Base-by-base conservation (phyloP, 2,797 vertebrate species). In the Lepidocolaptes lacrymiger region DNA sequence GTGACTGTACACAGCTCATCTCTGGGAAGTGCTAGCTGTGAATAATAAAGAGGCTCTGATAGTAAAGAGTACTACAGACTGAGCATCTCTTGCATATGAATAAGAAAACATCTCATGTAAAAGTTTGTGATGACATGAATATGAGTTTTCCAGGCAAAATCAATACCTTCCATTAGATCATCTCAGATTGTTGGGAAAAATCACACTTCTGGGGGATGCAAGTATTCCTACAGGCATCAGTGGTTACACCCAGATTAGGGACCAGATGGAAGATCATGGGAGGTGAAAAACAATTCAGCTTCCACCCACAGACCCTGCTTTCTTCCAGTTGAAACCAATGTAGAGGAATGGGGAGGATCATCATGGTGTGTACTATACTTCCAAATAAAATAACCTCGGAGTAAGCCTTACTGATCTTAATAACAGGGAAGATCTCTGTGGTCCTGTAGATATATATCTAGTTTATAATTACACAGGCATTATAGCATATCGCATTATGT, bases 381-480 rank as follows among this genome's bases (percentile, higher is more conserved):
- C 32, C 48, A 71, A 62, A 48, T 16, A 67, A 91, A 88, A 62
- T 34, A 71, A 61, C 10, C 18, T 13, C 74, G 19, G 12, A 6
- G 3, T 37, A 52, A 8, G 22, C 6, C 26, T 84, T 56, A 61
- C 1, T 0, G 0, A 32, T 30, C 43, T 34, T 49, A 54, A 3
- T 37, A 64, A 32, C 23, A 18, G 20, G 26, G 43, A 73, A 61
- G 17, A 21, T n/a, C 9, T 71, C 51, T 59, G 28, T 81, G 26
- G 10, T 39, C 18, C 23, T 12, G 28, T 16, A 64, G 7, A 9
- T 26, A 55, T 20, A 72, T 44, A 51, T 7, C 17, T 28, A 64
- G 20, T 27, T 19, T 51, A 16, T 52, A 48, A 34, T 32, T 69
- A 64, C 12, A 9, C 28, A 59, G 8, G 26, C 77, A 34, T 69